A percentile compares a stretch with the other conserved stretches of the same genome.
Conservation (phyloP, 2,888 invertebrate species). For the Listrodromus nycthemerus region DNA sequence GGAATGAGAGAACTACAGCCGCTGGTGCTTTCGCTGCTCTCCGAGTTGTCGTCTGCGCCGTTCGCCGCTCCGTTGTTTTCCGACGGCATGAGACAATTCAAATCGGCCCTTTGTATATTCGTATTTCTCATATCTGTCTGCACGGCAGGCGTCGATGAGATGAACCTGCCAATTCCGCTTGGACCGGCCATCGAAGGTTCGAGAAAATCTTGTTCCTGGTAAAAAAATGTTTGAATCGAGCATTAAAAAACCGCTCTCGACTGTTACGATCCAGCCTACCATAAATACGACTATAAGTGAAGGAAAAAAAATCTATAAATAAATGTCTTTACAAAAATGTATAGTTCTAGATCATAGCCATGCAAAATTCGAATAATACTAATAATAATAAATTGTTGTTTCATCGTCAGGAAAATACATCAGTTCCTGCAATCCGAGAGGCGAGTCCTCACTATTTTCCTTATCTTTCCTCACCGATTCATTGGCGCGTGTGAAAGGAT, state of each 20-base stretch:
- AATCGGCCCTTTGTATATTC: slow-evolving; percentile 73
- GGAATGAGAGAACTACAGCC: slow-evolving; percentile 86
- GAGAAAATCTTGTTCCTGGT: slow-evolving; percentile 77
- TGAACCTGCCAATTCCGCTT: slow-evolving; percentile 74
- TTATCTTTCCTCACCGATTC: slow-evolving; percentile 72
- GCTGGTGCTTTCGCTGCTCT: slow-evolving; percentile 87
- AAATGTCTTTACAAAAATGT: neutral
- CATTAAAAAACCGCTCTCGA: neutral
- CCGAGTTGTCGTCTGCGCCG: slow-evolving; percentile 85
- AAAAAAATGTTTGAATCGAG: too few relatives aligned
- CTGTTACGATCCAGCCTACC: neutral
- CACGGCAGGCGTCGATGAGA: slow-evolving; percentile 82
- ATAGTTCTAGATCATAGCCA: too few relatives aligned
- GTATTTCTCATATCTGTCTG: slow-evolving; percentile 72
- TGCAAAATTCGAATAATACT: neutral
- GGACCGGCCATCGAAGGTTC: slow-evolving; percentile 77
- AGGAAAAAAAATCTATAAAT: neutral
- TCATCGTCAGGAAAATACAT: too few relatives aligned
- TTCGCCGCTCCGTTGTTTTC: slow-evolving; percentile 78
- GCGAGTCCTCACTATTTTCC: neutral
- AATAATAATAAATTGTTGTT: neutral
- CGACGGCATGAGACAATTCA: slow-evolving; percentile 74
- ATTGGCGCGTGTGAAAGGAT: slow-evolving; percentile 72
- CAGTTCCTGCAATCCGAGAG: too few relatives aligned
- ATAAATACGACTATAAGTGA: neutral